Percentiles rank a stretch among this genome's conserved stretches.
phyloP scores from a whole-genome alignment of 2,113 vertebrate species.

The human (Homo sapiens) region GRCh38 chr9:131259001-131259500 shows the following conservation, averaged over 20 bases:
- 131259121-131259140: conserved; percentile 38
- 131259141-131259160: not conserved
- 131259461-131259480: not conserved
- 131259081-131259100: conserved; percentile 44
- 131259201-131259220: not conserved
- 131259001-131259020: fast-evolving
- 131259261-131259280: not conserved
- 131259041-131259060: fast-evolving
- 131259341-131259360: not conserved
- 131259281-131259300: not conserved
- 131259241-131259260: not conserved
- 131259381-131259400: not conserved
- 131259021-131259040: not conserved
- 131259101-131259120: not conserved
- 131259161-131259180: not conserved
- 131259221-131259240: not conserved
- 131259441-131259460: not conserved
- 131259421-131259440: fast-evolving
- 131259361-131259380: not conserved
- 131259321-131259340: not conserved
- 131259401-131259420: not conserved
- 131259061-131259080: not conserved
- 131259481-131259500: not conserved
- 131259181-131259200: not conserved
- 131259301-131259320: not conserved